Conservation (phyloP, 1,140 invertebrate species). For the Drosophila funebris region DNA sequence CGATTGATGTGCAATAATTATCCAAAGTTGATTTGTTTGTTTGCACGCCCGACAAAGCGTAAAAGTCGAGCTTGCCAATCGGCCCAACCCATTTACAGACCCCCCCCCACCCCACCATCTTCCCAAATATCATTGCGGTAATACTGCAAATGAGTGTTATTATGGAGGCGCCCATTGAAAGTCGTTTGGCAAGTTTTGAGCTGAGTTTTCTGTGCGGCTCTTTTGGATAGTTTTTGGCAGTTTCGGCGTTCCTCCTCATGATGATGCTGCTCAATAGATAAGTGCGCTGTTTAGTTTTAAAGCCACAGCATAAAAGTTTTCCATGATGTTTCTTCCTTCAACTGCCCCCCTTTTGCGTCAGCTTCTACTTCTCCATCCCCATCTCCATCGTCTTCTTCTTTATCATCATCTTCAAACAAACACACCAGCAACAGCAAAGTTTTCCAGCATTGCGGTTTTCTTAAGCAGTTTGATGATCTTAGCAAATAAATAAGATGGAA, state of each 20-base stretch:
- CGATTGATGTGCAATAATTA: slow-evolving; percentile 83
- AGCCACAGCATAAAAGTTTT: slow-evolving; percentile 75
- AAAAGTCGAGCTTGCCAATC: slow-evolving; percentile 76
- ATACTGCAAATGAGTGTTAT: slow-evolving; percentile 74
- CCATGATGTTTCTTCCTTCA: not conserved
- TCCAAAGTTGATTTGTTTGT: slow-evolving; percentile 83
- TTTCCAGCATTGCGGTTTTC: slow-evolving; percentile 47
- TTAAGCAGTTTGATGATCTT: slow-evolving; percentile 38
- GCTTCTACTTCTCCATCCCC: not conserved
- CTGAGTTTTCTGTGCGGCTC: slow-evolving; percentile 48
- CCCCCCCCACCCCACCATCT: not conserved
- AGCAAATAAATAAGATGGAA: not conserved
- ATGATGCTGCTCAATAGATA: slow-evolving; percentile 71
- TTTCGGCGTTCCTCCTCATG: slow-evolving; percentile 47
- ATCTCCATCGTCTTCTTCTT: slow-evolving; percentile 1
- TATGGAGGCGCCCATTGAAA: slow-evolving; percentile 55
- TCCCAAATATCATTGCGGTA: slow-evolving; percentile 49
- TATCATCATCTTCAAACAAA: slow-evolving; percentile 20
- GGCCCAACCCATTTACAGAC: slow-evolving; percentile 29
- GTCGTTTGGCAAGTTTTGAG: slow-evolving; percentile 61
- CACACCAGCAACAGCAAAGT: slow-evolving; percentile 33
- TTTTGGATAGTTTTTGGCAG: slow-evolving; percentile 71
- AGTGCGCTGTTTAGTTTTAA: slow-evolving; percentile 79
- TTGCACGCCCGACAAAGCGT: slow-evolving; percentile 75
- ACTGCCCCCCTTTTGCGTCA: not conserved